Percentiles rank a stretch among this genome's conserved stretches.
phyloP scores from a whole-genome alignment of 2,113 vertebrate species.

The Oryctolagus cuniculus region mOryCun1.1 NC_091442.1:92912001-92912500 shows the following conservation, averaged over 20 bases:
- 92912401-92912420: background rate
- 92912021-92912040: conserved; percentile 42
- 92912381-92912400: background rate
- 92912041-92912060: background rate
- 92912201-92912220: background rate
- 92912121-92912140: background rate
- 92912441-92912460: background rate
- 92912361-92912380: background rate
- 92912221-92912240: background rate
- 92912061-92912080: background rate
- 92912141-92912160: background rate
- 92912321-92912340: background rate
- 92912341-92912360: background rate
- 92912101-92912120: background rate
- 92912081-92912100: conserved; percentile 10
- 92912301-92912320: background rate
- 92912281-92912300: background rate
- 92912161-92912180: background rate
- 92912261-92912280: background rate
- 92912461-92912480: background rate
- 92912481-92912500: too few relatives aligned
- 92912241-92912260: background rate
- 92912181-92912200: background rate
- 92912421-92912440: background rate
- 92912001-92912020: background rate